These are phyloP conservation scores for Aphelinus certus DNA, from an alignment of 1,140 invertebrate genomes.

Conservation along the genomic window DNA sequence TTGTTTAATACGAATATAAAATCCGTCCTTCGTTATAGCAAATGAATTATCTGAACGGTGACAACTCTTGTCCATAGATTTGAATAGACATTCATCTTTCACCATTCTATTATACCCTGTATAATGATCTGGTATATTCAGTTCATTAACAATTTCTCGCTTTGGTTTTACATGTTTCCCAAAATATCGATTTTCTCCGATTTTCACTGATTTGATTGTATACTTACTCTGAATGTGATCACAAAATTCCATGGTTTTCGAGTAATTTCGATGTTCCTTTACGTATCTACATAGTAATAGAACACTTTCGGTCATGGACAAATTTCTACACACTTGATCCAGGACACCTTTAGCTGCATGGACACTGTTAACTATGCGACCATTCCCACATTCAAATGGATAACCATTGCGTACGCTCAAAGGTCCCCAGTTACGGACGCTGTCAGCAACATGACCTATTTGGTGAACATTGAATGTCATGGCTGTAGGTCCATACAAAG, in stretches of 20 bases:
- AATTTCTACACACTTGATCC: slow-evolving; percentile 15
- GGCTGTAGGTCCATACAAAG: slow-evolving; percentile 2
- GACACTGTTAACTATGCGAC: slow-evolving; percentile 1
- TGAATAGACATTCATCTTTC: background rate
- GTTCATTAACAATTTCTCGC: background rate
- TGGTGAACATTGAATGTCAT: slow-evolving; percentile 30
- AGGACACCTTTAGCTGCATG: slow-evolving; percentile 24
- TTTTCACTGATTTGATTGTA: background rate
- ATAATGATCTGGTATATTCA: background rate
- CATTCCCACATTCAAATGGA: slow-evolving; percentile 21
- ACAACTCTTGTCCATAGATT: background rate
- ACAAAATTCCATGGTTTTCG: background rate
- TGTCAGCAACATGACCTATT: slow-evolving; percentile 8
- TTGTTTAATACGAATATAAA: slow-evolving; percentile 2
- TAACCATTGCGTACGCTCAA: slow-evolving; percentile 6
- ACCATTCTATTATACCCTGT: slow-evolving; percentile 7
- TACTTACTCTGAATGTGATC: background rate
- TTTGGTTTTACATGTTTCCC: background rate
- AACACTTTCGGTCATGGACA: background rate
- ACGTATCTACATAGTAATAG: background rate
- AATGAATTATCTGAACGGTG: slow-evolving; percentile 18
- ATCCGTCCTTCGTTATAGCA: background rate
- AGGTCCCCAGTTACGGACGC: slow-evolving; percentile 25
- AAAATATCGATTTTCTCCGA: slow-evolving; percentile 19
- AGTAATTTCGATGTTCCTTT: background rate